Conservation (phyloP, 2,113 vertebrate genomes). For the Dissostichus mawsoni region DNA sequence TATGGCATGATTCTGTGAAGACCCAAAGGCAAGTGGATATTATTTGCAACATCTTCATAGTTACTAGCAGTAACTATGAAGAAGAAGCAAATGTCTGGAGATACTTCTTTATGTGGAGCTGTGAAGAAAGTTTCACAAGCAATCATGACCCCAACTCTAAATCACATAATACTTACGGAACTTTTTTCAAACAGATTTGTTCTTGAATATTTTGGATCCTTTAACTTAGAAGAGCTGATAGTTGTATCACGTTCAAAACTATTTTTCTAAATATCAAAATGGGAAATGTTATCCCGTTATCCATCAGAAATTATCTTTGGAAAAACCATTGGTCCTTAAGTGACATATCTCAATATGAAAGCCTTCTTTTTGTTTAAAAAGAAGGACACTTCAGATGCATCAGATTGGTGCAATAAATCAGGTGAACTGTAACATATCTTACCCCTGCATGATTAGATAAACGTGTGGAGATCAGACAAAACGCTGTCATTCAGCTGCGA, state of each 20-base stretch:
- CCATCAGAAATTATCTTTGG: neutral
- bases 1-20: too few relatives aligned
- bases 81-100: neutral
- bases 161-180: neutral
- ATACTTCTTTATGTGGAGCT: neutral
- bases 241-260: neutral
- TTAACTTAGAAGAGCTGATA: neutral
- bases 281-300: neutral
- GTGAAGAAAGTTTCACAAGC: neutral
- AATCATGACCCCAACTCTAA: neutral
- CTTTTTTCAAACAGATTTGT: neutral
- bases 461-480: too few relatives aligned
- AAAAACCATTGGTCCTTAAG: too few relatives aligned
- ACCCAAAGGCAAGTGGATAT: neutral
- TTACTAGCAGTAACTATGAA: neutral
- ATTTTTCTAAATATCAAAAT: neutral
- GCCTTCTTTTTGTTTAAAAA: too few relatives aligned
- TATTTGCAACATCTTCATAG: neutral
- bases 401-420: neutral
- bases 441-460: neutral
- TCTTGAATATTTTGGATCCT: neutral
- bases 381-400: neutral
- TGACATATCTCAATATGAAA: too few relatives aligned
- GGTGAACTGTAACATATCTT: neutral
- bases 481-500: fast-evolving